These are phyloP conservation scores for Achatina immaculata DNA, from an alignment of 1,140 invertebrate species.

Conservation along the genomic window DNA sequence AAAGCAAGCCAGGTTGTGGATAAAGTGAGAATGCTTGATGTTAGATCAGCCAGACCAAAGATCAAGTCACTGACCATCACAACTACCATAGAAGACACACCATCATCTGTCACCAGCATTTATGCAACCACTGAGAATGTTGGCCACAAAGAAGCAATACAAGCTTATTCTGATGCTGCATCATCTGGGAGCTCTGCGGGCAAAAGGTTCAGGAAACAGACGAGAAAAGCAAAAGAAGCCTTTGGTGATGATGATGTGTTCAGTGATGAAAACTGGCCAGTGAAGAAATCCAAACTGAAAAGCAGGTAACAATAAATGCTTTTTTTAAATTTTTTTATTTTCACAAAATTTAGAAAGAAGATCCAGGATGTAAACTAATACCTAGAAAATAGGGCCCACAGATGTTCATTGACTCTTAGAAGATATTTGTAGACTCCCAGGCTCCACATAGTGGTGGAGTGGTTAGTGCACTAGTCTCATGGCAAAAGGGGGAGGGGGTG, in stretches of 20 bases:
- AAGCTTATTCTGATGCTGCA: background rate
- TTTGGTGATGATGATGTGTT: slow-evolving; percentile 26
- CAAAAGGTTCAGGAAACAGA: slow-evolving; percentile 31
- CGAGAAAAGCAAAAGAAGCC: slow-evolving; percentile 28
- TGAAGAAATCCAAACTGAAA: slow-evolving; percentile 28
- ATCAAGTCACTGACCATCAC: background rate
- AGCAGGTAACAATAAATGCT: slow-evolving; percentile 11
- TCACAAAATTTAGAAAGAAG: background rate
- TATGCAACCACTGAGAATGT: background rate
- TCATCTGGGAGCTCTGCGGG: background rate
- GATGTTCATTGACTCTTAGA: background rate
- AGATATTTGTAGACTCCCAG: background rate
- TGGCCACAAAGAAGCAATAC: background rate
- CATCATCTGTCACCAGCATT: background rate
- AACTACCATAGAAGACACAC: background rate
- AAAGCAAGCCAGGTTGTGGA: background rate
- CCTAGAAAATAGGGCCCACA: background rate
- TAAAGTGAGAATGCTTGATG: background rate
- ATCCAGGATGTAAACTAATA: background rate
- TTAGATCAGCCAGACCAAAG: background rate
- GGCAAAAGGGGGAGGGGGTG: too few species aligned
- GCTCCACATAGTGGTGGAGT: background rate
- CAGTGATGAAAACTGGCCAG: slow-evolving; percentile 19
- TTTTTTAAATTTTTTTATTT: background rate
- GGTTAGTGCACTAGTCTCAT: too few species aligned